Evolutionary conservation across 1,140 invertebrate species (phyloP).

Genomic region (Sminthurinus signatus): DNA sequence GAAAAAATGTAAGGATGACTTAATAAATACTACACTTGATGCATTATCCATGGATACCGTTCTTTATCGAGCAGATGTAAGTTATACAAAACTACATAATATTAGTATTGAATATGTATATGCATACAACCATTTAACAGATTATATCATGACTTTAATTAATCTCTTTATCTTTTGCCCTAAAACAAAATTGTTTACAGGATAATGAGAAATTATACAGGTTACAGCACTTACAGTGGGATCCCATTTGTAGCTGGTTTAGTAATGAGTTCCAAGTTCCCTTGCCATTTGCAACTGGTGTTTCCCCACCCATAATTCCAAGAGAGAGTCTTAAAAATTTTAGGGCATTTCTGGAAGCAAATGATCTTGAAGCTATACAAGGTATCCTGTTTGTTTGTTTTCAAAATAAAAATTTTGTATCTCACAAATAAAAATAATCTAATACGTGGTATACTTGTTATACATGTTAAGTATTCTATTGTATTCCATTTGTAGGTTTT

Average conservation of each 20-base stretch:
- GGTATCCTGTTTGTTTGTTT: conserved; percentile 52
- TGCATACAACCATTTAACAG: too few species aligned
- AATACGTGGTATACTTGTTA: conserved; percentile 11
- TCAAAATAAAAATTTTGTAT: not conserved
- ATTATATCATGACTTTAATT: not conserved
- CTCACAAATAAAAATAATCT: not conserved
- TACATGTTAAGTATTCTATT: not conserved
- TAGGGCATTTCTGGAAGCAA: conserved; percentile 65
- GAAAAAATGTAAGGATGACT: conserved; percentile 63
- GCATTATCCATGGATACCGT: conserved; percentile 84
- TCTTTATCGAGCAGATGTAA: conserved; percentile 66
- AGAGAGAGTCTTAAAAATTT: conserved; percentile 60
- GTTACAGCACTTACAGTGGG: conserved; percentile 75
- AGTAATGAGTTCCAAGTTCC: conserved; percentile 67
- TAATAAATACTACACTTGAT: conserved; percentile 70
- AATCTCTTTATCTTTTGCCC: too few species aligned
- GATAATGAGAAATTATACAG: conserved; percentile 64
- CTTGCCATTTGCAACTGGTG: conserved; percentile 59
- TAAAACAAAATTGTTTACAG: too few species aligned
- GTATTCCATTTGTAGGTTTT: conserved; percentile 60
- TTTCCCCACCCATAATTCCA: conserved; percentile 59
- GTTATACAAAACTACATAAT: too few species aligned
- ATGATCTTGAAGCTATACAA: conserved; percentile 67
- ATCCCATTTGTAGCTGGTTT: conserved; percentile 82
- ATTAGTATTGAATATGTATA: too few species aligned